Base-by-base conservation (phyloP, 2,888 invertebrate species). In the Sthenelais limicola region DNA sequence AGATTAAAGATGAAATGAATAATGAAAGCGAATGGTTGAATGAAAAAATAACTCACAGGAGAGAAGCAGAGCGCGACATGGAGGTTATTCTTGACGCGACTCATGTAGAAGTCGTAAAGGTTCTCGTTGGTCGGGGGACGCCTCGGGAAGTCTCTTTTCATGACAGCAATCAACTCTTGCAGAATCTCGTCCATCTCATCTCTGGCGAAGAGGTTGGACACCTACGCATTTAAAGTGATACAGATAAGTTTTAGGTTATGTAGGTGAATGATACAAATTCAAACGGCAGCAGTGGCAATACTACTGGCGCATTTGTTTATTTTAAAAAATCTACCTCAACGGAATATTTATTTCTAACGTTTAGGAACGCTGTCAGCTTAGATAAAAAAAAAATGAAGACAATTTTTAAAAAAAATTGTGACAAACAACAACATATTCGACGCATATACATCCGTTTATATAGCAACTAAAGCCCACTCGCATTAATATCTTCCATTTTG, bases 11-110 rank as follows among this genome's bases (percentile, higher is more conserved):
- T 33, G 88, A 51, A 51, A 9, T 18, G 24, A 18, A 51, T 51
- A 51, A 18, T 18, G 9, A 43, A 15, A 43, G 18, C 9, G 9
- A 43, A 43, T 43, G 15, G 15, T 12, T 43, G 9, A 12, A 43
- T 12, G 9, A 43, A 26, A 28, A 28, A 56, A 32, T 73, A 38
- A 78, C 86, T 81, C 74, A 94, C 97, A 0, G 98, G 98, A 12
- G 97, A 98, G 88, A 98, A 98, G 85, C 97, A 97, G 81, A 98
- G 93, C 0, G 94, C 95, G 0, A 98, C 95, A 85, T 98, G 98
- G 30, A 98, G 90, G 89, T 98, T 96, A 84, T 94, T 94, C 83
- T 95, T 93, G 1, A 96, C 95, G 81, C 97, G 91, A 77, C 93
- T 93, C 83, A 97, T 90, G 88, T 98, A 98, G 86, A 93, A 97